Percentiles rank a stretch among this genome's conserved stretches.
Evolutionary conservation across 2,888 invertebrate genomes (phyloP).

Genomic region (Agrochola circellaris): DNA sequence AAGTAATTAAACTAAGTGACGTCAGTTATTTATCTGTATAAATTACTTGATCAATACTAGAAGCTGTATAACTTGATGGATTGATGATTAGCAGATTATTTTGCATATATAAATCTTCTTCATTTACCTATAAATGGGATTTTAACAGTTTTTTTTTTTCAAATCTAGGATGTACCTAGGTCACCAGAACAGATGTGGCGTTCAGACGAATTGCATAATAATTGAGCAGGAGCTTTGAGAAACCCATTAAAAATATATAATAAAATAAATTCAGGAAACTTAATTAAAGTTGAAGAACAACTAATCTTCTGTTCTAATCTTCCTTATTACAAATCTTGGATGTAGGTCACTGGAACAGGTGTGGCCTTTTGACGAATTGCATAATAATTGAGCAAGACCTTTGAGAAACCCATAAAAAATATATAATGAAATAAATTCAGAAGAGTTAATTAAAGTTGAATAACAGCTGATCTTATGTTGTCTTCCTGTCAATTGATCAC

Average conservation of each 20-base stretch:
- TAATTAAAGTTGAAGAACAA: neutral
- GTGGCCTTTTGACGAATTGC: neutral
- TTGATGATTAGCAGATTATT: neutral
- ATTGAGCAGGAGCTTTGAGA: neutral
- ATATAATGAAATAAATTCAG: neutral
- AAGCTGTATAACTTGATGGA: neutral
- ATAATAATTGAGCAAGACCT: neutral
- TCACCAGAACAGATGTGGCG: neutral
- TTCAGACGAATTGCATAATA: neutral
- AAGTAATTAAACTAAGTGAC: slow-evolving; percentile 15
- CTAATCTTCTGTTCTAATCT: neutral
- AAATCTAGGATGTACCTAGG: neutral
- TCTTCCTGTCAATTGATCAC: neutral
- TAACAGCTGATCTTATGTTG: neutral
- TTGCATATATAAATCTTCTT: neutral
- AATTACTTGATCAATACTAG: slow-evolving; percentile 18
- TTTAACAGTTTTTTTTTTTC: neutral
- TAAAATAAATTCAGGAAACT: neutral
- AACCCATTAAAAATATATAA: neutral
- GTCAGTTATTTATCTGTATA: slow-evolving; percentile 5
- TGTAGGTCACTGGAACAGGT: neutral
- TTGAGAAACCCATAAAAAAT: neutral
- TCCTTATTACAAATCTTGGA: neutral
- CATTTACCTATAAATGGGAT: neutral
- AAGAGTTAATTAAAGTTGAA: neutral